A percentile compares a stretch with the other conserved stretches of the same genome.
Evolutionary conservation across 2,797 vertebrate genomes (phyloP).

Genomic region (Cyprinella venusta): DNA sequence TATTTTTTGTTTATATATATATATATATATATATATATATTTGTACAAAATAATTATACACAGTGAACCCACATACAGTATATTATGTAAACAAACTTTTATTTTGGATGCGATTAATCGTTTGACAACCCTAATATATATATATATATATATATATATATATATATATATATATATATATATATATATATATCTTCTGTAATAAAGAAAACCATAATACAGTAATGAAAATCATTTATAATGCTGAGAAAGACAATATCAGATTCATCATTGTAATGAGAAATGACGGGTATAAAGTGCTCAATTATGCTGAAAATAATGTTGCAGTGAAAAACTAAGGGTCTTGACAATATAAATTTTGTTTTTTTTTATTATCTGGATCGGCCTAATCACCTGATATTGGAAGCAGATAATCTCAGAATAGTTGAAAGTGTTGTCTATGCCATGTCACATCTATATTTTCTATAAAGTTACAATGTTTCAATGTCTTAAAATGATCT

Average conservation of each 20-base stretch:
- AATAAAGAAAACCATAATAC: neutral
- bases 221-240: neutral
- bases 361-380: neutral
- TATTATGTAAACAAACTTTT: no score
- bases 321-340: neutral
- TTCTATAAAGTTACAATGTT: neutral
- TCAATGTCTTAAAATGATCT: neutral
- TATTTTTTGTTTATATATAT: no score
- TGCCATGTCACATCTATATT: neutral
- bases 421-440: neutral
- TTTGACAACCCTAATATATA: no score
- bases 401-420: neutral
- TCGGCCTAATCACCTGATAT: neutral
- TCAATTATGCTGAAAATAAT: neutral
- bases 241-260: neutral
- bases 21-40: no score
- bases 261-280: neutral
- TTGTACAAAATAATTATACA: no score
- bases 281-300: neutral
- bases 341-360: neutral
- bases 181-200: no score
- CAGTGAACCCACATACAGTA: no score
- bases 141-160: no score
- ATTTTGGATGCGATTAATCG: no score
- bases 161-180: no score